phyloP scores from a whole-genome alignment of 1,140 invertebrate species.

The Monochamus saltuarius region DNA sequence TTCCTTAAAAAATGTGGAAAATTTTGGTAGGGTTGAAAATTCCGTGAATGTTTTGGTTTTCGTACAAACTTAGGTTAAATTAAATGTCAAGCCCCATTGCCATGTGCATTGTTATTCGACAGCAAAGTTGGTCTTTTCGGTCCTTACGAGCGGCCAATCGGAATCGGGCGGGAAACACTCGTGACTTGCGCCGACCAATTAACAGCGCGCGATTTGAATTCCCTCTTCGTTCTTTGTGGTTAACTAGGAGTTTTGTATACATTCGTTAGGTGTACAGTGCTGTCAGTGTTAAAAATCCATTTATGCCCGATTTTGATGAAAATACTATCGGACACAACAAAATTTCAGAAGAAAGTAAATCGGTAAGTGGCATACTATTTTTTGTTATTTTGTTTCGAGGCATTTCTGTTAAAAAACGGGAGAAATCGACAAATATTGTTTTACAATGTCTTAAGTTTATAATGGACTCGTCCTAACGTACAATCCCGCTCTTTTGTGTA shows the following conservation, averaged over 20 bases:
- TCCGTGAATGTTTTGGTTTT: conserved; percentile 2
- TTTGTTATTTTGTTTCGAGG: conserved; percentile 28
- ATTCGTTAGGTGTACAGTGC: conserved; percentile 50
- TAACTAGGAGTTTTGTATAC: conserved; percentile 49
- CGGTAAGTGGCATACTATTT: conserved; percentile 43
- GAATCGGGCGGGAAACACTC: conserved; percentile 41
- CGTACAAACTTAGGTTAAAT: conserved; percentile 34
- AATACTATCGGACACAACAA: conserved; percentile 43
- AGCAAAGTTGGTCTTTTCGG: conserved; percentile 22
- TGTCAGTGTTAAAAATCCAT: conserved; percentile 47
- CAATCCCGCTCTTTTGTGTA: conserved; percentile 47
- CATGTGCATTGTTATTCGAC: conserved; percentile 40
- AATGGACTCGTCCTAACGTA: conserved; percentile 47
- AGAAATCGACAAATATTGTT: conserved; percentile 25
- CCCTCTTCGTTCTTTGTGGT: conserved; percentile 47
- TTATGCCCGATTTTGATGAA: conserved; percentile 45
- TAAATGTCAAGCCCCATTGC: conserved; percentile 36
- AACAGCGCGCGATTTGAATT: conserved; percentile 47
- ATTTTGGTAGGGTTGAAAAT: conserved; percentile 21
- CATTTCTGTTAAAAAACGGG: conserved; percentile 48
- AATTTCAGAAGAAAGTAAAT: conserved; percentile 32
- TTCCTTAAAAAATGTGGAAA: conserved; percentile 20
- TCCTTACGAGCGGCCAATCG: conserved; percentile 41
- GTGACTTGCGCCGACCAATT: conserved; percentile 45
- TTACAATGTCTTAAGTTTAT: conserved; percentile 21